phyloP scores from a whole-genome alignment of 2,888 invertebrate genomes.

The Caenorhabditis sp. region DNA sequence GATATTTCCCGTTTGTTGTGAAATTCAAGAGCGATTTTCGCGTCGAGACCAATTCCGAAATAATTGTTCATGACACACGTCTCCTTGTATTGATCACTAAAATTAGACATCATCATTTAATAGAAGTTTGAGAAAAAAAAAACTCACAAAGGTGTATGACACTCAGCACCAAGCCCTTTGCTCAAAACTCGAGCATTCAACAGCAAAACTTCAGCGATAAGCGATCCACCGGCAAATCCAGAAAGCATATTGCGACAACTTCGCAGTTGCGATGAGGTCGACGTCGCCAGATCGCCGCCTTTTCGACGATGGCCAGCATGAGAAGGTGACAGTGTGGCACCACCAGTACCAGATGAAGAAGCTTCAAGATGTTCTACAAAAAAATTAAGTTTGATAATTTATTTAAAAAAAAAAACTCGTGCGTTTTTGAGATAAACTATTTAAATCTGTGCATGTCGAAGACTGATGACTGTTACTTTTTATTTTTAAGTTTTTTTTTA shows the following conservation, averaged over 20 bases:
- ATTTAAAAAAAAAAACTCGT: too few species aligned
- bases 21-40: conserved; percentile 94
- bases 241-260: conserved; percentile 48
- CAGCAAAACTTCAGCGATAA: conserved; percentile 91
- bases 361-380: conserved; percentile 42
- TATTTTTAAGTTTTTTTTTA: too few species aligned
- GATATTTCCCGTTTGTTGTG: conserved; percentile 96
- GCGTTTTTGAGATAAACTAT: too few species aligned
- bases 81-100: conserved; percentile 84
- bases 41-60: conserved; percentile 96
- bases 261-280: conserved; percentile 25
- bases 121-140: neutral
- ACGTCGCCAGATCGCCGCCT: conserved; percentile 31
- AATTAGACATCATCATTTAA: conserved; percentile 15
- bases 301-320: conserved; percentile 19
- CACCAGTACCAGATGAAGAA: conserved; percentile 26
- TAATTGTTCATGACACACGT: conserved; percentile 98
- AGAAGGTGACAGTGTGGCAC: conserved; percentile 25
- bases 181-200: conserved; percentile 90
- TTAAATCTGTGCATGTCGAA: too few species aligned
- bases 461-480: too few species aligned
- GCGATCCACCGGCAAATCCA: conserved; percentile 78
- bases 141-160: conserved; percentile 41
- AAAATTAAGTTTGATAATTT: too few species aligned
- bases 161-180: conserved; percentile 13